phyloP scores from a whole-genome alignment of 2,888 invertebrate species.

The Pinctada fucata region DNA sequence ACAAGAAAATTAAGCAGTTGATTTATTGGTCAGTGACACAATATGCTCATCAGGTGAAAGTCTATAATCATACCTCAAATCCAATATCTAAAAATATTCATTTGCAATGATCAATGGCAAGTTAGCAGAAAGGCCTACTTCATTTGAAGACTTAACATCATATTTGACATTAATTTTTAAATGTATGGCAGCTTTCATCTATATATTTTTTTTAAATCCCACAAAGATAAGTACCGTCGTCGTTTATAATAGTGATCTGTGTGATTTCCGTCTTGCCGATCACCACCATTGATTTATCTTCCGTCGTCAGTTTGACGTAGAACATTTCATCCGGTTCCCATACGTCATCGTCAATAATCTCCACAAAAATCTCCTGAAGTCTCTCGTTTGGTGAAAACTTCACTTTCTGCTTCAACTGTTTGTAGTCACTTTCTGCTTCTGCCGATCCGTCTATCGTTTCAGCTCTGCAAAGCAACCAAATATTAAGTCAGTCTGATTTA shows the following conservation, averaged over 20 bases:
- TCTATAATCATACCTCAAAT: too few relatives aligned
- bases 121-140: too few relatives aligned
- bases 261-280: slow-evolving; percentile 80
- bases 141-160: too few relatives aligned
- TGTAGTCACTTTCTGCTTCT: slow-evolving; percentile 80
- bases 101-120: too few relatives aligned
- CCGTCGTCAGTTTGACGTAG: slow-evolving; percentile 79
- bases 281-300: slow-evolving; percentile 74
- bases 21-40: not conserved
- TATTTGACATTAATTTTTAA: too few relatives aligned
- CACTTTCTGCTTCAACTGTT: slow-evolving; percentile 78
- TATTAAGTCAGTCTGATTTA: too few relatives aligned
- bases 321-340: slow-evolving; percentile 83
- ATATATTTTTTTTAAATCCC: too few relatives aligned
- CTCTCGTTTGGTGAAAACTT: slow-evolving; percentile 79
- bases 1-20: not conserved
- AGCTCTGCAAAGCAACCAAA: slow-evolving; percentile 71
- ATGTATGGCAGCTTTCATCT: too few relatives aligned
- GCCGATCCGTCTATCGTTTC: slow-evolving; percentile 82
- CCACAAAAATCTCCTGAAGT: slow-evolving; percentile 78
- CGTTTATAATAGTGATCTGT: slow-evolving; percentile 81
- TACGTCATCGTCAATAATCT: slow-evolving; percentile 80
- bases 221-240: slow-evolving; percentile 78
- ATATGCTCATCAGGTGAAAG: too few relatives aligned
- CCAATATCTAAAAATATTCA: too few relatives aligned